Evolutionary conservation across 1,140 invertebrate genomes (phyloP).

Genomic region (Cheumatopsyche charites): DNA sequence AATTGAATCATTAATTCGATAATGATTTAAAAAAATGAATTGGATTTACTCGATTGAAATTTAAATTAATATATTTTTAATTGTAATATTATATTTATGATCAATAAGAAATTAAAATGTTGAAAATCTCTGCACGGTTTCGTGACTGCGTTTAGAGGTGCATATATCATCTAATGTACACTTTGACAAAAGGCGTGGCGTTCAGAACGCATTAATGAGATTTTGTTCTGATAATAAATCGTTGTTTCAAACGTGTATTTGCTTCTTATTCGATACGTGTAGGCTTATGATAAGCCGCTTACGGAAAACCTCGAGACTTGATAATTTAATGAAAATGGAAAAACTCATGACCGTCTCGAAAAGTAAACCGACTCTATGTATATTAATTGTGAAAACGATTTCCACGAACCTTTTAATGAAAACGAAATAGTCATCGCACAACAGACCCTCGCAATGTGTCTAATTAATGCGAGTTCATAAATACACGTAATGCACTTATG

Average conservation of each 20-base stretch:
- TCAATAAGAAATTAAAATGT: too few species aligned
- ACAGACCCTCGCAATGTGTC: neutral
- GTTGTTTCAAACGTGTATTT: neutral
- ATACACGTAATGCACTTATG: neutral
- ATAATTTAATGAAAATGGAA: neutral
- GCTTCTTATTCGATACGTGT: neutral
- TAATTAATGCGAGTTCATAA: too few species aligned
- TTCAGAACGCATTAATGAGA: slow-evolving; percentile 3
- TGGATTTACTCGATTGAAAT: neutral
- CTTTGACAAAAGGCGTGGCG: slow-evolving; percentile 19
- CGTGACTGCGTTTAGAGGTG: slow-evolving; percentile 20
- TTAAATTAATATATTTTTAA: too few species aligned
- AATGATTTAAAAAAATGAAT: neutral
- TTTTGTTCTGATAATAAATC: neutral
- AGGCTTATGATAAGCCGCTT: neutral
- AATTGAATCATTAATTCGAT: neutral
- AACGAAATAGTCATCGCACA: neutral
- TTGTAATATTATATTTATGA: too few species aligned
- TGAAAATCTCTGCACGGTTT: neutral
- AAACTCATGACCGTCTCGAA: too few species aligned
- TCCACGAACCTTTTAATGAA: neutral
- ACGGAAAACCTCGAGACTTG: neutral
- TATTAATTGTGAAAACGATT: slow-evolving; percentile 16
- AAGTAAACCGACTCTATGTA: too few species aligned
- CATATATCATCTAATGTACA: slow-evolving; percentile 20